Evolutionary conservation across 2,113 vertebrate genomes (phyloP).

Genomic region (Chunga burmeisteri): DNA sequence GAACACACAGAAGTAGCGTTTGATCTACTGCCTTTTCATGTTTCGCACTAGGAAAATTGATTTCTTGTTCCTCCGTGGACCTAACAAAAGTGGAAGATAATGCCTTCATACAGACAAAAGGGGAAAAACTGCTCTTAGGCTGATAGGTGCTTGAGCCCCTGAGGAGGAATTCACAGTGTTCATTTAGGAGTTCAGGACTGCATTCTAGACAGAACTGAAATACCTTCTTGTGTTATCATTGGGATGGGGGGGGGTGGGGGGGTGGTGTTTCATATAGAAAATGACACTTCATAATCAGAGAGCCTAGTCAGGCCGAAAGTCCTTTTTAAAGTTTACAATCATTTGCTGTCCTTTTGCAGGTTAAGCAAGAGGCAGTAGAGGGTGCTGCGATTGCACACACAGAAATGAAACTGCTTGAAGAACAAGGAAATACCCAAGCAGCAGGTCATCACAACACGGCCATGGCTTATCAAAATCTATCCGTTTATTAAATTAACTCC

Average conservation of each 20-base stretch:
- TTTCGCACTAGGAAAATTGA: background rate
- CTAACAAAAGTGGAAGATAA: background rate
- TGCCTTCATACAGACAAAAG: too few relatives aligned
- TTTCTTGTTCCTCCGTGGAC: background rate
- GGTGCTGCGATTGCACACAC: conserved; percentile 48
- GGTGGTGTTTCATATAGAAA: background rate
- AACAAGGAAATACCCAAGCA: background rate
- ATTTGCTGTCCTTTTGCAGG: background rate
- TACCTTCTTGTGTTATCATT: fast-evolving
- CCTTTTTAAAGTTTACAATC: fast-evolving
- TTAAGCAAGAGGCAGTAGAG: conserved; percentile 4
- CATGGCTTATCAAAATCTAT: background rate
- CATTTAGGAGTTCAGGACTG: background rate
- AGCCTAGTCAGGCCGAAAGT: fast-evolving
- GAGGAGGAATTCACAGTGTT: background rate
- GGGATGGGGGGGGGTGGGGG: background rate
- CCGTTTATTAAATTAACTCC: background rate
- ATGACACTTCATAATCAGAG: too few relatives aligned
- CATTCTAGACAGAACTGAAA: background rate
- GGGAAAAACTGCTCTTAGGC: background rate
- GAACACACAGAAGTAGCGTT: background rate
- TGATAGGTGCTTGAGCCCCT: background rate
- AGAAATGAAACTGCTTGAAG: background rate
- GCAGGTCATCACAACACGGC: background rate
- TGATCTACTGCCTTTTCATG: too few relatives aligned